phyloP scores from a whole-genome alignment of 2,113 vertebrate genomes.

The human (Homo sapiens) region GRCh38 chr1:200802001-200802500 shows the following conservation, averaged over 20 bases:
- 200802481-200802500: not conserved
- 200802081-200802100: not conserved
- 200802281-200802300: not conserved
- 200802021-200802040: not conserved
- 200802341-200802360: not conserved
- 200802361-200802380: not conserved
- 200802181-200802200: not conserved
- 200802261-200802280: not conserved
- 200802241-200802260: not conserved
- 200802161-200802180: not conserved
- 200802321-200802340: not conserved
- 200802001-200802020: not conserved
- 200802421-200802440: not conserved
- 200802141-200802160: not conserved
- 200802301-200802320: not conserved
- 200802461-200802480: not conserved
- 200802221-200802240: not conserved
- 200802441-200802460: not conserved
- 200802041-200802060: not conserved
- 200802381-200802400: not conserved
- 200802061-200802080: not conserved
- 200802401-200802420: not conserved
- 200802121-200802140: not conserved
- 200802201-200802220: not conserved
- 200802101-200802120: not conserved